Evolutionary conservation across 2,888 invertebrate species (phyloP), one percentile per base, ranked within the genome.

Genomic region (Caradrina clavipalpis): DNA sequence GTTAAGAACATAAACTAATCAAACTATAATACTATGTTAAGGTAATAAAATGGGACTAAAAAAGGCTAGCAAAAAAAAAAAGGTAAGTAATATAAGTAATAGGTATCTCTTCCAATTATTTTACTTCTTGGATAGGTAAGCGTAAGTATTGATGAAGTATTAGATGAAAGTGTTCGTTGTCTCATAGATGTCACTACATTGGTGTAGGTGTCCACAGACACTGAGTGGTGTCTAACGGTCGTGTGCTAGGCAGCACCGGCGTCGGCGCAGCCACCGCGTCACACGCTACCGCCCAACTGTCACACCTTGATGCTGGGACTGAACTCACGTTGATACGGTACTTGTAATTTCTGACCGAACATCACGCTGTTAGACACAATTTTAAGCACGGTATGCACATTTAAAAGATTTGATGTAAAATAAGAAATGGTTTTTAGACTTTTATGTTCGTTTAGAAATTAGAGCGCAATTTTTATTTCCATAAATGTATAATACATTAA

Each of bases 241-340:
- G n/a, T 31, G 53, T 13, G 22, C 15, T 17, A 54, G 21, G 62
- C 21, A 11, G n/a, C 11, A 17, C 35, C 45, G 58, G 31, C 65
- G 61, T 57, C 74, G 51, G 56, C 61, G 68, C 62, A 76, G 54
- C 57, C 66, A 56, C 39, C 39, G 35, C 66, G 80, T 79, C 82
- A 80, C 75, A 74, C 71, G 61, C 82, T 57, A 51, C 60, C 61
- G 71, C 70, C 49, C 69, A 74, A 64, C 61, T 64, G 64, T 49
- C 69, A 64, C 69, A 69, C 35, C 63, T 55, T 56, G 62, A 69
- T 65, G 49, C 21, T 66, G 49, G 3, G 42, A 17, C 1, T 42
- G 13, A 53, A 47, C 65, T 19, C 51, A 39, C 15, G 13, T n/a
- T 8, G 17, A 5, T 19, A n/a, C 13, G 35, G 39, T 35, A 31